Evolutionary conservation across 2,113 vertebrate species (phyloP), one percentile per base, ranked within the genome.

Genomic region (Hyaena hyaena): DNA sequence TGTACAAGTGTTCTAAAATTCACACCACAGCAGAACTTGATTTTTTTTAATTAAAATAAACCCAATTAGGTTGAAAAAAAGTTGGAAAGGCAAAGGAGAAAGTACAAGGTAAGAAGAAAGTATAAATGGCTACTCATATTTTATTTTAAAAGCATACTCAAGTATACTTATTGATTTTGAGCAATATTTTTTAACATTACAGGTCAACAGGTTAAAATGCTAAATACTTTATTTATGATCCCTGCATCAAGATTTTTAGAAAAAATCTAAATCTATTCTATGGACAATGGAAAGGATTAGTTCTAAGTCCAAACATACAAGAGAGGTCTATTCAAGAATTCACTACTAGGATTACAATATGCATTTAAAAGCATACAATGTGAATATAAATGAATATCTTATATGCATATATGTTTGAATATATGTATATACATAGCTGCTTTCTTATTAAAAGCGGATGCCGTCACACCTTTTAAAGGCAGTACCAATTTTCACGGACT

Each of bases 131-230:
- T 17, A 16, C 0, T 85, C 73, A 85, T 28, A 35, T 79, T 92
- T 97, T 81, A 81, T 66, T 97, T 92, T 80, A 28, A 96, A 58
- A 96, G 66, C 24, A 90, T 95, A 69, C 24, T 88, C 92, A 79
- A 97, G 89, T 87, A 88, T 90, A 95, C 81, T 80, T 98, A 98
- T 93, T 98, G 96, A 98, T 98, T 95, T 96, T 81, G 91, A 95
- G 39, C 98, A 97, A 98, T 98, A 96, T 88, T 93, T 98, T 98
- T 98, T 97, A 98, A 95, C 85, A 93, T 95, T 97, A 98, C 10
- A 96, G 83, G 94, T 97, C 93, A 98, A 97, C 65, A 94, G 43
- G 31, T 98, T 98, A 93, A 97, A 95, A 96, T 88, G 93, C 98
- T 95, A 79, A 98, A 97, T 96, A 69, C 53, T 69, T 88, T 95